phyloP scores from a whole-genome alignment of 2,888 invertebrate genomes.

The Heliconius erato region DNA sequence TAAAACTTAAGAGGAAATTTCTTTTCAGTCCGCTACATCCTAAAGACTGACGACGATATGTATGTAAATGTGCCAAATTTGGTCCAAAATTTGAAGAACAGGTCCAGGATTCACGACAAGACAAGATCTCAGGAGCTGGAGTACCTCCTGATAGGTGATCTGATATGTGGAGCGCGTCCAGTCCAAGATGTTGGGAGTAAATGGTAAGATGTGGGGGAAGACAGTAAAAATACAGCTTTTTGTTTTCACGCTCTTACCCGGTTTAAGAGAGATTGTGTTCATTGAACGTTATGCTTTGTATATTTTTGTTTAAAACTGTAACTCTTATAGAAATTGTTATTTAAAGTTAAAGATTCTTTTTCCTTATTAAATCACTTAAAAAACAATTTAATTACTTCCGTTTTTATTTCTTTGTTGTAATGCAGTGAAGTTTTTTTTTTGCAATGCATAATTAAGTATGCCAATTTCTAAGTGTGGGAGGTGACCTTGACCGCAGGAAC shows the following conservation, averaged over 20 bases:
- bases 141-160: conserved; percentile 89
- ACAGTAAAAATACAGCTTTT: no score
- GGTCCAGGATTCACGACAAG: conserved; percentile 64
- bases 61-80: conserved; percentile 92
- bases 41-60: conserved; percentile 96
- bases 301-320: no score
- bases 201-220: conserved; percentile 83
- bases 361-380: no score
- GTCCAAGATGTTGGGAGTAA: conserved; percentile 90
- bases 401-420: no score
- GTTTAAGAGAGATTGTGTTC: background rate
- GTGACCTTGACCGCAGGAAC: no score
- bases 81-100: conserved; percentile 77
- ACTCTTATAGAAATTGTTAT: no score
- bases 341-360: no score
- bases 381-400: no score
- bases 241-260: background rate
- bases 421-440: no score
- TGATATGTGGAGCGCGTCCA: conserved; percentile 92
- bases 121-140: conserved; percentile 61
- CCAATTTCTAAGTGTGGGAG: no score
- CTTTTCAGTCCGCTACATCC: conserved; percentile 87
- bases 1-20: background rate
- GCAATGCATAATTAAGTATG: no score
- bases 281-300: no score